A percentile compares a stretch with the other conserved stretches of the same genome.
Conservation (phyloP, 2,888 invertebrate species). For the Brachypalpus laphriformis region DNA sequence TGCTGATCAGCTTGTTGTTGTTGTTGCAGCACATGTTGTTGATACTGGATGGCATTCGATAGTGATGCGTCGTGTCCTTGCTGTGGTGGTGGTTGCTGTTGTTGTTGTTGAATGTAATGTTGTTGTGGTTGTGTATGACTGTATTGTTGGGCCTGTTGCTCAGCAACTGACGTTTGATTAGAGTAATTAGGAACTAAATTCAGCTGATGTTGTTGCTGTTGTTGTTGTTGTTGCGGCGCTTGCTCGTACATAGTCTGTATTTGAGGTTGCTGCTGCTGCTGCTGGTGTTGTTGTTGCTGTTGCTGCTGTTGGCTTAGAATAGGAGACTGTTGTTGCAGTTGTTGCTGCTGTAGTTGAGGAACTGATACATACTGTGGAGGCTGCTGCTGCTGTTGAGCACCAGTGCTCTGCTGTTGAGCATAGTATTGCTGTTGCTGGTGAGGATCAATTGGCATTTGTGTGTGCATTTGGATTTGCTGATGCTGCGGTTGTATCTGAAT, state of each 20-base stretch:
- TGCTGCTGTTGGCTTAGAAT: conserved; percentile 55
- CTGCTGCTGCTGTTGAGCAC: conserved; percentile 70
- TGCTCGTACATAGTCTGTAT: conserved; percentile 43
- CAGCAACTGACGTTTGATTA: conserved; percentile 28
- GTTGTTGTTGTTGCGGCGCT: conserved; percentile 61
- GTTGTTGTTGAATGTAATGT: conserved; percentile 60
- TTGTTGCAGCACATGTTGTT: conserved; percentile 76
- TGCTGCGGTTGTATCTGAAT: conserved; percentile 81
- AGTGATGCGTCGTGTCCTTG: conserved; percentile 76
- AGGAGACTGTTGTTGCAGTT: conserved; percentile 65
- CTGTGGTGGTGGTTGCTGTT: conserved; percentile 62
- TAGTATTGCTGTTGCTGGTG: conserved; percentile 73
- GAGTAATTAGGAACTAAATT: conserved; percentile 56
- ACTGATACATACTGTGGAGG: conserved; percentile 34
- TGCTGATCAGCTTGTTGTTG: conserved; percentile 77
- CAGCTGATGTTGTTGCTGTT: conserved; percentile 46
- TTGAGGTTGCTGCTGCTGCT: conserved; percentile 34
- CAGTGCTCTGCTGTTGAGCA: conserved; percentile 74
- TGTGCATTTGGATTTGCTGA: conserved; percentile 78
- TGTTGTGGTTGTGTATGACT: conserved; percentile 70
- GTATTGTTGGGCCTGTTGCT: conserved; percentile 63
- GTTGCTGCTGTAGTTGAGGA: conserved; percentile 70
- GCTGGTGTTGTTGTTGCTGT: conserved; percentile 45
- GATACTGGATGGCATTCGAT: conserved; percentile 64
- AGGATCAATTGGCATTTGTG: conserved; percentile 59